Conservation (phyloP, 2,888 invertebrate species). For the Caenorhabditis virilis region DNA sequence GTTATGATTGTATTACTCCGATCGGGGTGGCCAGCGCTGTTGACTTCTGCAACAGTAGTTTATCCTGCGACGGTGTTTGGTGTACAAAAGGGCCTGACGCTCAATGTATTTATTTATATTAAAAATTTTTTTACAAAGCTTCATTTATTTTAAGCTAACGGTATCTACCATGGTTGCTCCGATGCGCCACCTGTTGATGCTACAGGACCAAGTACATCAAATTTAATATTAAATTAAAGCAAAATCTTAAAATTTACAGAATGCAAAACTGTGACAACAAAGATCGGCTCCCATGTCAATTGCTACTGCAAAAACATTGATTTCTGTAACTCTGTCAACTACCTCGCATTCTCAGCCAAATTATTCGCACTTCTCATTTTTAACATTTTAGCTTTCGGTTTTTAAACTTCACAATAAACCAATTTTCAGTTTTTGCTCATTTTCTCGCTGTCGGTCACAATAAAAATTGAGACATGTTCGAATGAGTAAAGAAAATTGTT, state of each 20-base stretch:
- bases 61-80: conserved; percentile 32
- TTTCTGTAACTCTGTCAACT: conserved; percentile 41
- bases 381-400: too few relatives aligned
- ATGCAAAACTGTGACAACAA: conserved; percentile 27
- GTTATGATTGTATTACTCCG: conserved; percentile 34
- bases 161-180: conserved; percentile 29
- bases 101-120: too few relatives aligned
- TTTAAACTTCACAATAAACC: too few relatives aligned
- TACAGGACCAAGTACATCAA: conserved; percentile 9
- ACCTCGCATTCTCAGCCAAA: too few relatives aligned
- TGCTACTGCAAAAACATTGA: conserved; percentile 54
- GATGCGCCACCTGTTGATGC: conserved; percentile 33
- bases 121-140: too few relatives aligned
- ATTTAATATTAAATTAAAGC: not conserved
- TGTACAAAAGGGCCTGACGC: conserved; percentile 47
- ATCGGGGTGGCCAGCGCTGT: conserved; percentile 10
- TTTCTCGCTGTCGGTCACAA: too few relatives aligned
- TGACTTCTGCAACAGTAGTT: conserved; percentile 18
- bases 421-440: too few relatives aligned
- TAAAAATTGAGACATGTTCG: too few relatives aligned
- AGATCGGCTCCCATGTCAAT: conserved; percentile 21
- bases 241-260: too few relatives aligned
- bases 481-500: too few relatives aligned
- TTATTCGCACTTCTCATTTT: too few relatives aligned
- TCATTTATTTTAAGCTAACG: conserved; percentile 31